Evolutionary conservation across 2,888 invertebrate species (phyloP), one percentile per base, ranked within the genome.

Genomic region (Laspeyria flexula): DNA sequence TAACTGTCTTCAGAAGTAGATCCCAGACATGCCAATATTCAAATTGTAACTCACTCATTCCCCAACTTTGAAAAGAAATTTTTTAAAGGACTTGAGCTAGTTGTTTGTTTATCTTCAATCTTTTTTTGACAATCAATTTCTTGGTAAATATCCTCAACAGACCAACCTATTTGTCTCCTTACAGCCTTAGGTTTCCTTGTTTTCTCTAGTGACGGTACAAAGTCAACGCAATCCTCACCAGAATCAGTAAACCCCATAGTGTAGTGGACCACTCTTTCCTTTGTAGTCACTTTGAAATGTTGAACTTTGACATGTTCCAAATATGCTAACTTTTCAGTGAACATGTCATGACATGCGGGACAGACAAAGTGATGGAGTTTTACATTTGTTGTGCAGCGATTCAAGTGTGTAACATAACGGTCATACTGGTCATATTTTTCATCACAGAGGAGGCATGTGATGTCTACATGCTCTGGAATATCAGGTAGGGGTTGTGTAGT

Each of bases 151-250:
- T 92, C 91, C 70, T 91, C 91, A 73, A 88, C 74, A 52, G 91
- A 92, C 91, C 91, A 92, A 81, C 90, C 91, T 73, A 92, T 92
- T 75, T 91, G 90, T 23, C 91, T 80, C 16, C 91, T 78, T 6
- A 90, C 90, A 21, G 85, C 65, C 68, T 86, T 90, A 0, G 89
- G 86, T 65, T 79, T 84, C 40, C 86, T 83, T 1, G 81, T 83
- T 73, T 90, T 90, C 55, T 85, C 84, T 60, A 87, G 70, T 25
- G 82, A 78, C n/a, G 89, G 90, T 43, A 83, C 81, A 72, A 86
- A 85, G 68, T 91, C 91, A 38, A 90, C 86, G 72, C 88, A 87
- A 60, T 91, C 90, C 18, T 78, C 67, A 11, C 89, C 85, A 13
- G 80, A 66, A 34, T 85, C 79, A 42, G 58, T 61, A 13, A 70